Base-by-base conservation (phyloP, 92 coral and sea anemone genomes). In the Scolanthus callimorphus region DNA sequence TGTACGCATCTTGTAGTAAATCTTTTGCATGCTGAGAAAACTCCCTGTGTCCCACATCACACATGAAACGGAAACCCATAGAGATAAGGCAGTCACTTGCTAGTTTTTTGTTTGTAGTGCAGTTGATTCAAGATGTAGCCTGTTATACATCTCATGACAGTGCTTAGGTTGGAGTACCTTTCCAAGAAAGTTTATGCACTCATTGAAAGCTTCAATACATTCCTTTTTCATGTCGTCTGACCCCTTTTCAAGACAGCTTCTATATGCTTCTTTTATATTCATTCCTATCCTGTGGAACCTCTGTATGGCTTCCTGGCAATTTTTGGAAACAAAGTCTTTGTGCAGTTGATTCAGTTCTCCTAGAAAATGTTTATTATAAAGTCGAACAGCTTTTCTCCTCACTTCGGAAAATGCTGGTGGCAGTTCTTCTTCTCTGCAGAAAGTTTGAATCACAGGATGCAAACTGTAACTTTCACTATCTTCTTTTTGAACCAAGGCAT, bases 401-500 rank as follows among this genome's bases (percentile, higher is more conserved):
- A 60, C 83, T 52, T 77, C 49, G 19, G 29, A 30, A 43, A 60
- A 39, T 3, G 34, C 67, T 23, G 61, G 39, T 2, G 39, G 39
- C 19, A 43, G 71, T 44, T 54, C 65, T 22, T 69, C 59, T 10
- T 60, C 58, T 49, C 76, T 69, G 38, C 84, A 78, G 20, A 78
- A 78, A 11, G 77, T 37, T 57, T 69, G 84, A 49, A 78, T 37
- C 49, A 78, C 23, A 27, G 84, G 84, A 39, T 78, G 84, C 2
- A 78, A 72, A 55, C 78, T 69, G 62, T 78, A 78, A 15, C 45
- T 19, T 15, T 51, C 45, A 13, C 27, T 17, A 19, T 21, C 17
- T 24, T 78, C 78, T 10, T 37, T 39, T 46, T 78, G 72, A 21
- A 78, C 38, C 49, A 78, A 48, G 11, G 78, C 66, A 48, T 70